Evolutionary conservation across 2,888 invertebrate genomes (phyloP).

Genomic region (Drosophila colorata): DNA sequence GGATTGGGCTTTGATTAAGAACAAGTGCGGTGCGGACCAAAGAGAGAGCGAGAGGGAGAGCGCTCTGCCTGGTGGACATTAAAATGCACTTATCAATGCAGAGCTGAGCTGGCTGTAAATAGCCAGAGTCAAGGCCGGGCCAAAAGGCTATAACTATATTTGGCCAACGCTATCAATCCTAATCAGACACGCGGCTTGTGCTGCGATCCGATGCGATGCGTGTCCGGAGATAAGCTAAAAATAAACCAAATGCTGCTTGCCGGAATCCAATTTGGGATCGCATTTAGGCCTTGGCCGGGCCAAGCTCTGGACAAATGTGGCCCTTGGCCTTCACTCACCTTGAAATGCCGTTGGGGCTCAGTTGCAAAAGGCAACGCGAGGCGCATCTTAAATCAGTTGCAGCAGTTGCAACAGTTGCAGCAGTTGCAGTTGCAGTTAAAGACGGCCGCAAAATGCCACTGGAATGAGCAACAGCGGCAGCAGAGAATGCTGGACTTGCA

Average conservation of each 20-base stretch:
- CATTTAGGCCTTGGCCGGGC: constrained; percentile 41
- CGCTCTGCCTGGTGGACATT: too few species aligned
- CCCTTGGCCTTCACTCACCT: constrained; percentile 85
- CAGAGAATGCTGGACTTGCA: background rate
- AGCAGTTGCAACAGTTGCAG: constrained; percentile 42
- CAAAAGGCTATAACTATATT: constrained; percentile 37
- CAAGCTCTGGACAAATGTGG: constrained; percentile 74
- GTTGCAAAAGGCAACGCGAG: constrained; percentile 39
- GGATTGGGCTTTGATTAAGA: constrained; percentile 67
- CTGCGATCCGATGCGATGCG: constrained; percentile 24
- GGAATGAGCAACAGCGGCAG: constrained; percentile 26
- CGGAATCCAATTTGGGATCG: constrained; percentile 22
- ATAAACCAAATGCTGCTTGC: constrained; percentile 61
- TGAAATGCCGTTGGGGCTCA: constrained; percentile 78
- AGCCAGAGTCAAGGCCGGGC: constrained; percentile 43
- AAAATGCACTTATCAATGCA: constrained; percentile 74
- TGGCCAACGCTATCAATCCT: constrained; percentile 65
- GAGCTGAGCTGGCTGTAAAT: constrained; percentile 11
- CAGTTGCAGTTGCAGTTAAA: constrained; percentile 35
- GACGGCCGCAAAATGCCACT: constrained; percentile 20
- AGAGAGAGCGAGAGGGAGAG: background rate
- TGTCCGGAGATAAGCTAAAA: constrained; percentile 61
- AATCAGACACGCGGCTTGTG: constrained; percentile 58
- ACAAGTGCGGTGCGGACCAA: constrained; percentile 18
- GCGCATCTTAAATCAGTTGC: constrained; percentile 58